Base-by-base conservation (phyloP, 2,797 vertebrate species). In the Chrysolophus pictus region DNA sequence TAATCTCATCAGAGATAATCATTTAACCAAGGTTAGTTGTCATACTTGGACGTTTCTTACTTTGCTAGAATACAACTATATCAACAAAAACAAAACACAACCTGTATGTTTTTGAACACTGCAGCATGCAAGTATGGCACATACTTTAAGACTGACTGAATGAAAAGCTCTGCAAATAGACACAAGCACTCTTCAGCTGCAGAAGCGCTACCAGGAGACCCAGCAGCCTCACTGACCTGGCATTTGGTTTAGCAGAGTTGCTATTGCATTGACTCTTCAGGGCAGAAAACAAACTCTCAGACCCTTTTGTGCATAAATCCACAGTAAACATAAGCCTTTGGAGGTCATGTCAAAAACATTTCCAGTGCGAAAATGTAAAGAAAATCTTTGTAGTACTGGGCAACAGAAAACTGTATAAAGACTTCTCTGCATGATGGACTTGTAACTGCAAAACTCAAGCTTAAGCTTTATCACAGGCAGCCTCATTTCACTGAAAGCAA, bases 261-360 rank as follows among this genome's bases (percentile, higher is more conserved):
- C 35, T 68, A 11, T 21, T 23, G 31, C 1, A 0, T 59, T 64
- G 31, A 55, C 49, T 60, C 28, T 21, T 69, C 0, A 0, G 17
- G 31, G 44, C 44, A 85, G 33, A 55, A n/a, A 53, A 93, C 29
- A 67, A 56, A 55, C 23, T 56, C 70, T 63, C 31, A 44, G 44
- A 4, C 10, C 49, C 23, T 78, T 60, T 70, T 35, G 17, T 60
- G n/a, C 51, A 69, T 44, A 60, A 69, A 81, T 49, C 23, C 22
- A 5, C 7, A 7, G 59, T 17, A 85, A 85, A 82, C 28, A 65
- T 22, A 65, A 85, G 41, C 12, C 56, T 74, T 72, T 56, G 9
- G 56, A 70, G 67, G 78, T 39, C 17, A 6, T 41, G 53, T 18
- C 46, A 56, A 60, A 85, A 47, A 31, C 14, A 24, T 23, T 69